Evolutionary conservation across 2,888 invertebrate genomes (phyloP), one percentile per base, ranked within the genome.

Genomic region (Clunio marinus): DNA sequence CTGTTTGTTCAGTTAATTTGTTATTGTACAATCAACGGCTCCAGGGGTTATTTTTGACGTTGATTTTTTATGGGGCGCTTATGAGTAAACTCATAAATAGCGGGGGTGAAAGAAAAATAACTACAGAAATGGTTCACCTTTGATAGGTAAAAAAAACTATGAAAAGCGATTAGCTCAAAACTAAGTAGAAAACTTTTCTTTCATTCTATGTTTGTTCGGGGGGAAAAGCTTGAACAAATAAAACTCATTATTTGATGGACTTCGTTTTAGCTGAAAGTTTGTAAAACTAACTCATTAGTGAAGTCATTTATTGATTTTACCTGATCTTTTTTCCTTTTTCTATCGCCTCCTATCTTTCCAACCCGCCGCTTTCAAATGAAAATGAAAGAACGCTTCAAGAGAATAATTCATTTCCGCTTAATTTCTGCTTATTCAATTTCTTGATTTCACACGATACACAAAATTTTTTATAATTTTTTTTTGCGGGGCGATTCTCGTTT

Each of bases 361-460:
- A 51, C 35, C 35, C 35, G 35, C n/a, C n/a, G n/a, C n/a, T n/a
- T n/a, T n/a, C n/a, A n/a, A n/a, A n/a, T n/a, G n/a, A n/a, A n/a
- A 32, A 32, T 8, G 35, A 32, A 32, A 32, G 35, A 32, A 32
- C 7, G 13, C 5, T 8, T 32, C 5, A 32, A 32, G 5, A 5
- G 32, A 32, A 32, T 8, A 45, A 45, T 51, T 51, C 17, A 13
- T 51, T 51, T 51, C 51, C 51, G 51, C 51, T 51, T 51, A 51
- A 59, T 59, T 59, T 59, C 59, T 59, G 59, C 59, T 59, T 59
- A 59, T 59, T 59, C 59, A 59, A 59, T 32, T 59, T 32, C 59
- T 51, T 51, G 51, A 51, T 51, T 51, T 51, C 51, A 51, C 51
- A 51, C 51, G 51, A 51, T 13, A 51, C 51, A 51, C n/a, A 32